Percentiles rank a stretch among this genome's conserved stretches.
phyloP scores from a whole-genome alignment of 2,888 invertebrate genomes.

The Gastracanthus pulcherrimus region DNA sequence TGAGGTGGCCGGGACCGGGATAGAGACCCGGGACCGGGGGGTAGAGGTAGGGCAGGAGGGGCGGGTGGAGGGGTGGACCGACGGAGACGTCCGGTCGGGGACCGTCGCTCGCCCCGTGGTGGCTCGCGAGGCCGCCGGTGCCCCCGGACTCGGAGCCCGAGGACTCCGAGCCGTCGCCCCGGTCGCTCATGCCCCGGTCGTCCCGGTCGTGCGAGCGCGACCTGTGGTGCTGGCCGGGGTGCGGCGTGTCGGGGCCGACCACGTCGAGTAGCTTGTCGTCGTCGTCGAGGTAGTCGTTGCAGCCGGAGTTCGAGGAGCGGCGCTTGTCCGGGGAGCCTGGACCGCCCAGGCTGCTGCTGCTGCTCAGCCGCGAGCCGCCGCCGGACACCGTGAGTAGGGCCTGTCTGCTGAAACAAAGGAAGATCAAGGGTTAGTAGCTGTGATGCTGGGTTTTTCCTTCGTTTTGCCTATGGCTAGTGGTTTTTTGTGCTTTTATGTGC shows the following conservation, averaged over 20 bases:
- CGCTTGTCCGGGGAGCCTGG: constrained; percentile 75
- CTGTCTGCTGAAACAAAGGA: constrained; percentile 77
- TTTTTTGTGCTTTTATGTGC: too few relatives aligned
- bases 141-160: constrained; percentile 76
- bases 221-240: constrained; percentile 80
- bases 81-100: constrained; percentile 96
- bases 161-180: constrained; percentile 75
- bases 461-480: too few relatives aligned
- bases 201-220: constrained; percentile 69
- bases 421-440: background rate
- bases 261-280: constrained; percentile 92
- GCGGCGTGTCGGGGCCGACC: constrained; percentile 91
- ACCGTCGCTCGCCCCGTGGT: constrained; percentile 76
- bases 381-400: constrained; percentile 77
- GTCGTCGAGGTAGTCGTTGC: constrained; percentile 81
- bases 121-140: constrained; percentile 78
- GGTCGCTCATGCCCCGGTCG: constrained; percentile 66
- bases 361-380: constrained; percentile 73
- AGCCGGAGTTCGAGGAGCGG: constrained; percentile 73
- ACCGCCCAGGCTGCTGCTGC: constrained; percentile 71
- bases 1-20: constrained; percentile 83
- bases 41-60: constrained; percentile 94
- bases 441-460: background rate
- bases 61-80: constrained; percentile 95
- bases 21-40: constrained; percentile 89